These are phyloP conservation scores for Cabera pusaria DNA, from an alignment of 2,888 invertebrate species.

Conservation along the genomic window DNA sequence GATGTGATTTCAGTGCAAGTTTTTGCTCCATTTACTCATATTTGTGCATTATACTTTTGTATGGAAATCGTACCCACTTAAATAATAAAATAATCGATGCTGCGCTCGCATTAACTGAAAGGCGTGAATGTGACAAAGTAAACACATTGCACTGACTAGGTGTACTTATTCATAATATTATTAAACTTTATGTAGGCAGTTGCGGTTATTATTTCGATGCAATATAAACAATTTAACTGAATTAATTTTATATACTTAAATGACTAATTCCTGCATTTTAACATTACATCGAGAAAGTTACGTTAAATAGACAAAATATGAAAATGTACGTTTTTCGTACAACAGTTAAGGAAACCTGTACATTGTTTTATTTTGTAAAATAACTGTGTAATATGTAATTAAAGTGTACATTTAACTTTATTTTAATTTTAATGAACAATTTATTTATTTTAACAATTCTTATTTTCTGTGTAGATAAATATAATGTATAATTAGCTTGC, in stretches of 20 bases:
- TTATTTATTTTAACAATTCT: constrained; percentile 63
- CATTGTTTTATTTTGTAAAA: constrained; percentile 19
- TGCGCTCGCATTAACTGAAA: neutral
- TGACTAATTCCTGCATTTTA: too few species aligned
- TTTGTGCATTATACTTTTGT: too few species aligned
- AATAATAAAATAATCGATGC: too few species aligned
- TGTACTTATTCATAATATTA: constrained; percentile 13
- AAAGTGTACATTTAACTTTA: constrained; percentile 56
- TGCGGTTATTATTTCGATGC: too few species aligned
- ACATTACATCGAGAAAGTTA: too few species aligned
- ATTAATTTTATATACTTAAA: too few species aligned
- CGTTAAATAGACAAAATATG: constrained; percentile 1
- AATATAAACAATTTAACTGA: too few species aligned
- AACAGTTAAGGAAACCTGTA: constrained; percentile 41
- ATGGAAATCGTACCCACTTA: too few species aligned
- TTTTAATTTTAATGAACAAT: constrained; percentile 53
- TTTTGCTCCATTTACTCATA: too few species aligned
- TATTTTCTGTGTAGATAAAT: constrained; percentile 56
- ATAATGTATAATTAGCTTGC: constrained; percentile 61
- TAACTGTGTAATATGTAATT: constrained; percentile 24
- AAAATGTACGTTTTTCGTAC: constrained; percentile 38
- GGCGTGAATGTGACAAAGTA: constrained; percentile 16
- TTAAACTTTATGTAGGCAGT: neutral
- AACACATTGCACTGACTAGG: constrained; percentile 26
- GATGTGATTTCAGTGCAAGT: too few species aligned